Base-by-base conservation (phyloP, 2,888 invertebrate genomes). In the Lomographa bimaculata region DNA sequence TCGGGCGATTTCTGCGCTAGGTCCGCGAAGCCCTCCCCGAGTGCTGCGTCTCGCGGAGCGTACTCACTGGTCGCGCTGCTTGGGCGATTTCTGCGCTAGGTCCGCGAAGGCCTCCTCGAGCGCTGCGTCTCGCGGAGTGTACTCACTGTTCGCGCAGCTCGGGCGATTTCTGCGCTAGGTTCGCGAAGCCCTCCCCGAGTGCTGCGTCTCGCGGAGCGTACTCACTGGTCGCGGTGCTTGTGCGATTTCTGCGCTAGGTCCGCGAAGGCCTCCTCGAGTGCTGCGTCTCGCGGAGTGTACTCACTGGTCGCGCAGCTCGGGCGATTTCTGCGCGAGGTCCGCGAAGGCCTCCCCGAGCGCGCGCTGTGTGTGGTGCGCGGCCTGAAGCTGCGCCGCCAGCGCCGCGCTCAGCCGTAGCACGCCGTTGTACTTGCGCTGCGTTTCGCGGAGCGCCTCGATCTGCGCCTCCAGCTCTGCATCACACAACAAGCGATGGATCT, bases 41-140 rank as follows among this genome's bases (percentile, higher is more conserved):
- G n/a, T n/a, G n/a, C n/a, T n/a, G n/a, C n/a, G n/a, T n/a, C n/a
- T n/a, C n/a, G n/a, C n/a, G n/a, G n/a, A n/a, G n/a, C n/a, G n/a
- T 21, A 64, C 74, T 56, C 1, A 82, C 82, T 84, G 86, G 47
- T 97, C 96, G 80, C 98, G 97, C 30, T 99, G 90, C 77, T 98
- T 98, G 0, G 98, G 98, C 45, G 97, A 97, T 79, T 98, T 97
- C 89, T 98, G 97, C 34, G 98, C 97, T 57, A 99, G 90, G 66
- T 98, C 98, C 5, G 97, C 95, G 84, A 99, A 98, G 10, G 96
- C 95, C 76, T 98, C 97, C 0, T 97, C 97, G 27, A 98, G 90
- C 6, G 95, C 94, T n/a, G 71, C 97, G 95, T 90, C 96, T 92
- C 94, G 69, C 98, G 89, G 20, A 94, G 91, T 79, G 96, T n/a